Evolutionary conservation across 2,797 vertebrate genomes (phyloP).

Genomic region (Kryptolebias ocellatus): DNA sequence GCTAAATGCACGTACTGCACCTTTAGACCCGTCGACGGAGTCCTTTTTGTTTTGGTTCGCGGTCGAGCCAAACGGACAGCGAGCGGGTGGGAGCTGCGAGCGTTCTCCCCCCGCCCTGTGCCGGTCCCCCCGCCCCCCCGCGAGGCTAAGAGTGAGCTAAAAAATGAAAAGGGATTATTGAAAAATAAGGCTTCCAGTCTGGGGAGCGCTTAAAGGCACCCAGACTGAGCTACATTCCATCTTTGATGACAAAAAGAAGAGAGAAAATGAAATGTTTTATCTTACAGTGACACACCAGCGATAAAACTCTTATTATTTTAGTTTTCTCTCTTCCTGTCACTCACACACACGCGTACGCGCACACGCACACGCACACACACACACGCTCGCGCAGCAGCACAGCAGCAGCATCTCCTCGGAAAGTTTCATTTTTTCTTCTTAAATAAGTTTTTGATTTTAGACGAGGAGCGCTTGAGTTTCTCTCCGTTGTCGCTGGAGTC

Average conservation of each 20-base stretch:
- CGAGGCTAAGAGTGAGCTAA: constrained; percentile 79
- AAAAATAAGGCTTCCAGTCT: constrained; percentile 81
- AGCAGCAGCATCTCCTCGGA: constrained; percentile 8
- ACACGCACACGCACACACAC: neutral
- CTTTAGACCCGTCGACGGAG: constrained; percentile 45
- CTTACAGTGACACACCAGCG: constrained; percentile 74
- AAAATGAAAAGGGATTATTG: constrained; percentile 76
- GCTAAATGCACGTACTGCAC: constrained; percentile 42
- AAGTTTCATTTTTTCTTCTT: constrained; percentile 90
- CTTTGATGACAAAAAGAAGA: constrained; percentile 64
- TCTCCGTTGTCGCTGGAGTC: constrained; percentile 93
- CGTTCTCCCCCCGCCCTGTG: constrained; percentile 69
- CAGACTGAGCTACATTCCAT: constrained; percentile 89
- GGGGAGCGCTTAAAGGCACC: constrained; percentile 73
- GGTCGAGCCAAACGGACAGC: constrained; percentile 77
- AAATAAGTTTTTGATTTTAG: constrained; percentile 97
- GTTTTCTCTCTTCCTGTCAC: constrained; percentile 38
- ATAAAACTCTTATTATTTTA: constrained; percentile 63
- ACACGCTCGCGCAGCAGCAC: no score
- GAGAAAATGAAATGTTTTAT: constrained; percentile 77
- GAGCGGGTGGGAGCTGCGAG: constrained; percentile 72
- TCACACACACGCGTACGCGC: constrained; percentile 22
- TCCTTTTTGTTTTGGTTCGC: constrained; percentile 50
- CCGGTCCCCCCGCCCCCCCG: constrained; percentile 77
- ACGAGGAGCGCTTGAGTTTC: constrained; percentile 93